A percentile compares a stretch with the other conserved stretches of the same genome.
These are phyloP conservation scores for Halichoerus grypus DNA, from an alignment of 2,113 vertebrate species.

Conservation along the genomic window DNA sequence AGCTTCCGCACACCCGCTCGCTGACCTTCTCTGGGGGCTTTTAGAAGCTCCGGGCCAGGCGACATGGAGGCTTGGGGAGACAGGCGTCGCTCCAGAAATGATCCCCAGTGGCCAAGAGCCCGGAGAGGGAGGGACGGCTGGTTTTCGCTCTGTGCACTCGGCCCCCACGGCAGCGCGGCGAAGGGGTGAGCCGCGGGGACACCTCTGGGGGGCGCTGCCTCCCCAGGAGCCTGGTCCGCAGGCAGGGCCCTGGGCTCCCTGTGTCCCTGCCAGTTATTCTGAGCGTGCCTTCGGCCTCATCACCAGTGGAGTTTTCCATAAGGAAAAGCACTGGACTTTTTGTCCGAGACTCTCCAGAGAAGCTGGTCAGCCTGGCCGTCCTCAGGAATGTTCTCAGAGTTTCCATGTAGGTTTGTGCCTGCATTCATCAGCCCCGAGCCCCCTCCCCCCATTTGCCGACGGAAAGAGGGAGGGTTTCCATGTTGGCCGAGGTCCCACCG, in stretches of 20 bases:
- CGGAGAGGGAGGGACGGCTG: not conserved
- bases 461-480: not conserved
- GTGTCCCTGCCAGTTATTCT: conserved; percentile 60
- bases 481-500: fast-evolving
- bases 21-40: not conserved
- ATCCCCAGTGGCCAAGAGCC: not conserved
- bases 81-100: not conserved
- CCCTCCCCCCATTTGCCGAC: fast-evolving
- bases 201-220: not conserved
- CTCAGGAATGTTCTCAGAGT: not conserved
- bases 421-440: fast-evolving
- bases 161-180: not conserved
- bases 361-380: conserved; percentile 35
- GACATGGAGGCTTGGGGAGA: fast-evolving
- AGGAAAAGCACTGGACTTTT: conserved; percentile 48
- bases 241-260: conserved; percentile 31
- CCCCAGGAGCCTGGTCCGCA: not conserved
- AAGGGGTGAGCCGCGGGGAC: conserved; percentile 66
- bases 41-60: not conserved
- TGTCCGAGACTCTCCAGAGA: conserved; percentile 59
- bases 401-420: not conserved
- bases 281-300: conserved; percentile 74
- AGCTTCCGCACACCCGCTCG: no score
- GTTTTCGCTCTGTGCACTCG: not conserved
- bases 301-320: conserved; percentile 80